These are phyloP conservation scores for Hypothenemus hampei DNA, from an alignment of 1,140 invertebrate species.

Conservation along the genomic window DNA sequence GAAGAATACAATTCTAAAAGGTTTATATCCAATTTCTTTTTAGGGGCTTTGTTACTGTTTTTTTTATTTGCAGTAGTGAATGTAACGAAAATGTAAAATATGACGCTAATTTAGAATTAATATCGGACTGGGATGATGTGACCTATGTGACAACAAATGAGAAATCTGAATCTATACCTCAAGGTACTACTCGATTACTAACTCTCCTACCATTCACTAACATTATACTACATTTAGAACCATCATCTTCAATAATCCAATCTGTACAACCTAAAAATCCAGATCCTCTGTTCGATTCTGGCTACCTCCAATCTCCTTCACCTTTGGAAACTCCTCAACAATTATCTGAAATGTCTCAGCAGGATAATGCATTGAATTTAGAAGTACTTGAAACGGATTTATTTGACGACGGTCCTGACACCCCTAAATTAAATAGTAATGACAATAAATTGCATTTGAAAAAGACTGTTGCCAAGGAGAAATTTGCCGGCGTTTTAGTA, in stretches of 20 bases:
- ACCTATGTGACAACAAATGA: constrained; percentile 2
- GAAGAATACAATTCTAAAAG: constrained; percentile 25
- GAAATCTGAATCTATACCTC: neutral
- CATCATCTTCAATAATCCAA: constrained; percentile 4
- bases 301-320: constrained; percentile 50
- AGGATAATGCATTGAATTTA: neutral
- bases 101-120: neutral
- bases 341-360: no score
- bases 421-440: constrained; percentile 17
- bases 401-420: constrained; percentile 14
- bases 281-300: constrained; percentile 47
- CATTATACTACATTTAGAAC: neutral
- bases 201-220: neutral
- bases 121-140: neutral
- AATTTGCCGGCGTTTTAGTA: constrained; percentile 2
- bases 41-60: no score
- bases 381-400: constrained; percentile 17
- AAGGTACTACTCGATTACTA: neutral
- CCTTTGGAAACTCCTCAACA: constrained; percentile 22
- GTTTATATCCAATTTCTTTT: neutral
- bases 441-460: constrained; percentile 28
- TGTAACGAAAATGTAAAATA: constrained; percentile 23
- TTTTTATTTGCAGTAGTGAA: no score
- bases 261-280: constrained; percentile 7
- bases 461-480: constrained; percentile 13